A percentile compares a stretch with the other conserved stretches of the same genome.
These are phyloP conservation scores for Apotomis capreana DNA, from an alignment of 2,888 invertebrate species.

Conservation along the genomic window DNA sequence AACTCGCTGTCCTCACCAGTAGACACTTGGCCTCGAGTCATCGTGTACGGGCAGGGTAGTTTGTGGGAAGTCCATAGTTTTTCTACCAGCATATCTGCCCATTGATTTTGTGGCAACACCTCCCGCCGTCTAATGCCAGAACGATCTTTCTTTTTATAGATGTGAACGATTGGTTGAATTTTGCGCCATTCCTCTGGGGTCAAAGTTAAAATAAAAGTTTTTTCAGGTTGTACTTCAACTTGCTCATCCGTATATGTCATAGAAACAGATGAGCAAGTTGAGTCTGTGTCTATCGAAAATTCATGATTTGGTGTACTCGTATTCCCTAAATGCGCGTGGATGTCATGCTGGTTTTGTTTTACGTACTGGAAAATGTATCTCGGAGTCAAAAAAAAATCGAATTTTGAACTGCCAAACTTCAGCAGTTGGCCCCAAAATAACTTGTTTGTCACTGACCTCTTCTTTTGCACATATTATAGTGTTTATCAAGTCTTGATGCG, in stretches of 20 bases:
- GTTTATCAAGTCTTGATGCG: neutral
- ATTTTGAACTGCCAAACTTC: neutral
- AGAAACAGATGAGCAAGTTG: neutral
- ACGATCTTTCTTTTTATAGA: neutral
- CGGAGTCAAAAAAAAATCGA: neutral
- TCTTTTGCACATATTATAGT: neutral
- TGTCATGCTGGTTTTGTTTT: neutral
- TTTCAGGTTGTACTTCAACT: neutral
- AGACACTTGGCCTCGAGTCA: neutral
- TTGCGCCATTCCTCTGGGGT: too few relatives aligned
- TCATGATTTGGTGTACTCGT: neutral
- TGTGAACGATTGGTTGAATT: too few relatives aligned
- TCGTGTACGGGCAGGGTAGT: neutral
- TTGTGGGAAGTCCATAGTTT: neutral
- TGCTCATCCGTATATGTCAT: neutral
- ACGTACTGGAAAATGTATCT: constrained; percentile 1
- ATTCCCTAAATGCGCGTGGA: neutral
- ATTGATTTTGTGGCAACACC: neutral
- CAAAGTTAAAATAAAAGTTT: neutral
- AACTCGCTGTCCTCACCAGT: neutral
- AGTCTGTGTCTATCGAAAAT: neutral
- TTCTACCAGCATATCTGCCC: neutral
- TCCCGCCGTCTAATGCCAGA: neutral
- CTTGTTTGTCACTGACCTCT: neutral
- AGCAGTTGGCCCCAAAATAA: neutral